These are phyloP conservation scores for Malurus leucopterus DNA, from an alignment of 2,797 vertebrate genomes.

Conservation along the genomic window DNA sequence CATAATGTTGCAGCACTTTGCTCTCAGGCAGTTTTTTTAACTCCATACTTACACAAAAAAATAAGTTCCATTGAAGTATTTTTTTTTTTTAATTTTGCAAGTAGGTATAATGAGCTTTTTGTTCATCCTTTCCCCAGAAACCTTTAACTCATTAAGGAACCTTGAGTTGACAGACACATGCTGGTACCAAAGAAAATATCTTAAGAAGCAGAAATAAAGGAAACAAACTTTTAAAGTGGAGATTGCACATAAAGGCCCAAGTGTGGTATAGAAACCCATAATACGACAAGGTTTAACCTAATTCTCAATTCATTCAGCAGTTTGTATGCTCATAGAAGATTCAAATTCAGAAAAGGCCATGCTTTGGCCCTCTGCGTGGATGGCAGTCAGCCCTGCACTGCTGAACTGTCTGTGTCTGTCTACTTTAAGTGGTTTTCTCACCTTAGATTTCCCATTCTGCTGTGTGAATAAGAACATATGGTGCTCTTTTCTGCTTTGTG, in stretches of 20 bases:
- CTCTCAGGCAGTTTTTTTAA: not conserved
- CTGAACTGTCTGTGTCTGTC: not conserved
- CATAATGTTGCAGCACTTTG: not conserved
- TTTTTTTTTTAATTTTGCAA: not conserved
- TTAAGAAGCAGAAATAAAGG: not conserved
- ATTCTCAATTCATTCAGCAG: not conserved
- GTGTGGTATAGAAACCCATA: not conserved
- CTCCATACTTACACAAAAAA: not conserved
- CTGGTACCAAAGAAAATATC: not conserved
- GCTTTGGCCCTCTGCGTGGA: not conserved
- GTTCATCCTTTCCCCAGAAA: not conserved
- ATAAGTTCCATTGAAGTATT: not conserved
- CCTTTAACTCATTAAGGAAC: not conserved
- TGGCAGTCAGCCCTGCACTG: not conserved
- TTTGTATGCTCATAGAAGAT: not conserved
- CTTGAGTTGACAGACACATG: not conserved
- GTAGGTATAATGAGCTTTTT: not conserved
- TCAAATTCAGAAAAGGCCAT: not conserved
- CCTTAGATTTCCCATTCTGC: not conserved
- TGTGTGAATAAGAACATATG: not conserved
- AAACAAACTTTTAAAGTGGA: not conserved
- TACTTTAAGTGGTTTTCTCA: not conserved
- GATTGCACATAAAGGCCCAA: not conserved
- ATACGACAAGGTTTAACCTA: not conserved
- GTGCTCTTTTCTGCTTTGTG: not conserved